Percentiles rank a stretch among this genome's conserved stretches.
These are phyloP conservation scores for Mythimna pallens DNA, from an alignment of 2,888 invertebrate species.

Conservation along the genomic window DNA sequence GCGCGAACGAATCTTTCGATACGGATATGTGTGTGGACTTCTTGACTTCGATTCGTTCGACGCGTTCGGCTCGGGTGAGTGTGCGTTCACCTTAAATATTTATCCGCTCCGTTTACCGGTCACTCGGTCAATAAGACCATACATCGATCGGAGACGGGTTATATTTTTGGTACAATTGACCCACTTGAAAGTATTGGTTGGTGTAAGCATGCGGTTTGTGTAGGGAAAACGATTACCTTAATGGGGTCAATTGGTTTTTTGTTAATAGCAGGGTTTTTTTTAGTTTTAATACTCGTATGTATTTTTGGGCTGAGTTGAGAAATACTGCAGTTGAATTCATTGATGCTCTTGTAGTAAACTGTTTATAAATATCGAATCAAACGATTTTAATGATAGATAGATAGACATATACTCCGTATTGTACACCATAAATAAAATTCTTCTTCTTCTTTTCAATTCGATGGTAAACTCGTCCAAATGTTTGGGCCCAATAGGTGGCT, in stretches of 20 bases:
- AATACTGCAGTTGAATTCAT: neutral
- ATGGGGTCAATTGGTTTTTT: constrained; percentile 1
- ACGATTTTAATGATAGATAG: too few species aligned
- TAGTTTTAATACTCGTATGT: constrained; percentile 1
- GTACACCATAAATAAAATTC: too few species aligned
- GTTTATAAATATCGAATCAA: neutral
- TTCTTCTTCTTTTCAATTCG: too few species aligned
- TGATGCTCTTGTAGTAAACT: neutral
- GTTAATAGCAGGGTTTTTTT: constrained; percentile 1
- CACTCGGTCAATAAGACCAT: constrained; percentile 63
- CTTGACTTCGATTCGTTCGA: too few species aligned
- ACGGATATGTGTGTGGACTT: too few species aligned
- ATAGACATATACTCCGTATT: too few species aligned
- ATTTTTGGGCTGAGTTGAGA: neutral
- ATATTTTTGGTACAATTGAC: constrained; percentile 58
- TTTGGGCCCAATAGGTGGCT: too few species aligned
- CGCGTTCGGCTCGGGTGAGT: too few species aligned
- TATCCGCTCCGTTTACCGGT: constrained; percentile 54
- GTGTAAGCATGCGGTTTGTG: constrained; percentile 14
- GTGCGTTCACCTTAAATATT: constrained; percentile 7
- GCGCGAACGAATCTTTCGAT: too few species aligned
- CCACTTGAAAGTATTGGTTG: constrained; percentile 36
- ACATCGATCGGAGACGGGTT: constrained; percentile 51
- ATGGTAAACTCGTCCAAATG: too few species aligned
- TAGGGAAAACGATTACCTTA: constrained; percentile 16